Percentiles rank a stretch among this genome's conserved stretches.
phyloP scores from a whole-genome alignment of 2,888 invertebrate genomes.

The Reticulitermes lucifugus region DNA sequence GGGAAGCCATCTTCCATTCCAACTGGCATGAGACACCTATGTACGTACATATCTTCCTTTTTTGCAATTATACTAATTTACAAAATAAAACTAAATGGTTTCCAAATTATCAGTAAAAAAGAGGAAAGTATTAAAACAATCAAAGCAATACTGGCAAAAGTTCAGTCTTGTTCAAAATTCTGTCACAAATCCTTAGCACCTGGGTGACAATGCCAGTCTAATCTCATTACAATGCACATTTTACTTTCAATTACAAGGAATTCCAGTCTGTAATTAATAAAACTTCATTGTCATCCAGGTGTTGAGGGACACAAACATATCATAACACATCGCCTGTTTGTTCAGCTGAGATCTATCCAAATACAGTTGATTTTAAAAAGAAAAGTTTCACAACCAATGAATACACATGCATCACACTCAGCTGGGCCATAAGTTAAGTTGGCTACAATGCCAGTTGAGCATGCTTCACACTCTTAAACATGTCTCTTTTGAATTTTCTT shows the following conservation, averaged over 20 bases:
- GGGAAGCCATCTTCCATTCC: neutral
- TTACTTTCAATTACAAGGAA: neutral
- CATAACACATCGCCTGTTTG: neutral
- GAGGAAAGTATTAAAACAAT: slow-evolving; percentile 27
- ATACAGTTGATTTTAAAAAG: slow-evolving; percentile 3
- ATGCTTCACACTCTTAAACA: neutral
- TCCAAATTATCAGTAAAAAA: slow-evolving; percentile 17
- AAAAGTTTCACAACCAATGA: slow-evolving; percentile 1
- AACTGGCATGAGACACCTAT: slow-evolving; percentile 22
- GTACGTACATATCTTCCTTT: neutral
- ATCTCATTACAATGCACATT: neutral
- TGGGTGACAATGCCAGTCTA: neutral
- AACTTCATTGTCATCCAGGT: neutral
- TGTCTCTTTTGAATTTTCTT: neutral
- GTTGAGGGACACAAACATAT: neutral
- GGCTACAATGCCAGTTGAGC: neutral
- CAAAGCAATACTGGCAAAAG: slow-evolving; percentile 48
- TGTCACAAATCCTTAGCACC: slow-evolving; percentile 35
- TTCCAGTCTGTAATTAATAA: neutral
- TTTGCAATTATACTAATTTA: neutral
- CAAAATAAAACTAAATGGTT: slow-evolving; percentile 13
- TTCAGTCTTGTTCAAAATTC: slow-evolving; percentile 48
- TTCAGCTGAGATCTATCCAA: slow-evolving; percentile 3
- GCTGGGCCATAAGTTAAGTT: neutral
- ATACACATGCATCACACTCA: slow-evolving; percentile 11